Evolutionary conservation across 2,113 vertebrate genomes (phyloP), one percentile per base, ranked within the genome.

Genomic region (Pipra filicauda): DNA sequence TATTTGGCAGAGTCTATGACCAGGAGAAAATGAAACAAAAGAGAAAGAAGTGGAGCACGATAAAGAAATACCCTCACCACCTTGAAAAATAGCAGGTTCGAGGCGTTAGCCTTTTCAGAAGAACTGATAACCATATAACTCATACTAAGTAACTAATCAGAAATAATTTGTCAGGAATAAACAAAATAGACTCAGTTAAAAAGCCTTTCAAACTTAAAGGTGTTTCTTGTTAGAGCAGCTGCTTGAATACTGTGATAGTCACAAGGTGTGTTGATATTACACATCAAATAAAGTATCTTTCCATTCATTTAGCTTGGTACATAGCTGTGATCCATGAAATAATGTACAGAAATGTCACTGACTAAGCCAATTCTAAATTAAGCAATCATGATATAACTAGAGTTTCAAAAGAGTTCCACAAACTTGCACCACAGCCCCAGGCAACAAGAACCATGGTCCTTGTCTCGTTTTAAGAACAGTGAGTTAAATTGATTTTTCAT

Each of bases 11-110:
- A 52, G 48, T 41, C 91, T 97, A 81, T 84, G 85, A 93, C 79
- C 48, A 81, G 85, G 77, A 97, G 95, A 95, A 95, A 97, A 97
- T 76, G 85, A 97, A 97, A 97, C 87, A 95, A 92, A 97, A 95
- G 93, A 67, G 89, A 92, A 95, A 69, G n/a, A 92, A 89, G 48
- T 95, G 55, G 83, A 95, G 90, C 51, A 92, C 91, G 97, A 81
- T 87, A 82, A 93, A 4, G 6, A 83, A 91, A 67, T 72, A 44
- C 13, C 57, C 33, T 5, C 8, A 30, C 6, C 20, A 31, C 20
- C 44, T 82, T 92, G 86, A 93, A 95, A 95, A 95, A 85, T 31
- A 91, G 21, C 51, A 95, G 52, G 41, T 57, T 95, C 14, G 6
- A 57, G 35, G 61, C 41, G 75, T 88, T 95, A 88, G 71, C 30